phyloP scores from a whole-genome alignment of 2,113 vertebrate species.

The Nothobranchius kuhntae region DNA sequence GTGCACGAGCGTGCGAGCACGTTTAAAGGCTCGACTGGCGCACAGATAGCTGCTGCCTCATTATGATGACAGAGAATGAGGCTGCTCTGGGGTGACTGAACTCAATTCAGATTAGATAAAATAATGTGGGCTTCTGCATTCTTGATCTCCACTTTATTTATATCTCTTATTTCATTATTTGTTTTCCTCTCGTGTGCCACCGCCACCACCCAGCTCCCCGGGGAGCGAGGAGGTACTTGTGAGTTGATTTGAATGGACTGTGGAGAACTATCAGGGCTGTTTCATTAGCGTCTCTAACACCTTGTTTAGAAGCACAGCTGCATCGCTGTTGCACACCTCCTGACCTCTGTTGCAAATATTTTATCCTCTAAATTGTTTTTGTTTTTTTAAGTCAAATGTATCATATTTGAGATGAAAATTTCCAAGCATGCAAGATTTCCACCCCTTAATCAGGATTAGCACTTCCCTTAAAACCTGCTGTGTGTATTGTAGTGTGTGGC shows the following conservation, averaged over 20 bases:
- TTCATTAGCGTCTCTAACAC: slow-evolving; percentile 44
- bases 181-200: slow-evolving; percentile 3
- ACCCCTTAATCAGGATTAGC: too few relatives aligned
- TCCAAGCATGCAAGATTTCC: too few relatives aligned
- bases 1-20: slow-evolving; percentile 12
- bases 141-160: slow-evolving; percentile 46
- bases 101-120: slow-evolving; percentile 57
- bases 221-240: slow-evolving; percentile 26
- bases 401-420: too few relatives aligned
- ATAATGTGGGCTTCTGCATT: slow-evolving; percentile 41
- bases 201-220: neutral
- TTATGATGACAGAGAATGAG: slow-evolving; percentile 64
- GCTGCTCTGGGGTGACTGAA: slow-evolving; percentile 68
- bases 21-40: slow-evolving; percentile 35
- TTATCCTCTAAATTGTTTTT: neutral
- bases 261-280: slow-evolving; percentile 21
- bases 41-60: slow-evolving; percentile 50
- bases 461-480: too few relatives aligned
- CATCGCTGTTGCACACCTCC: slow-evolving; percentile 2
- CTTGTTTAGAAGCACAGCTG: slow-evolving; percentile 17
- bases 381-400: neutral
- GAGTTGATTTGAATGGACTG: slow-evolving; percentile 33
- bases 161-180: slow-evolving; percentile 11
- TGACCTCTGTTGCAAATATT: neutral
- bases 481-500: too few relatives aligned